Base-by-base conservation (phyloP, 2,888 invertebrate species). In the Caenorhabditis drosophilae region DNA sequence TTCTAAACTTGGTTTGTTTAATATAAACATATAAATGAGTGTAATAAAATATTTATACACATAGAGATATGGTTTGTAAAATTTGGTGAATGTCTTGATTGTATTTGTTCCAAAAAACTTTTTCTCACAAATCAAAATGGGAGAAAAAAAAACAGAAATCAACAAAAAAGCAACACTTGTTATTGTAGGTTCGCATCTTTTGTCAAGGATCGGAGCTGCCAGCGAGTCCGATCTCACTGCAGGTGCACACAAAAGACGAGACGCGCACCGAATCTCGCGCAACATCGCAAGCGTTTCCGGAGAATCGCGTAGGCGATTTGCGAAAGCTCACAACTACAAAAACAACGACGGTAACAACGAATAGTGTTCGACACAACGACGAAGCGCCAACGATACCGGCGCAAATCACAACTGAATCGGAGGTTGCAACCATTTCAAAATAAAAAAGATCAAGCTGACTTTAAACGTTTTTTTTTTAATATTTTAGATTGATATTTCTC, bases 131-230 rank as follows among this genome's bases (percentile, higher is more conserved):
- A n/a, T n/a, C n/a, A n/a, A n/a, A n/a, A n/a, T n/a, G n/a, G n/a
- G n/a, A n/a, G n/a, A n/a, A n/a, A n/a, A n/a, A n/a, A n/a, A n/a
- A n/a, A n/a, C n/a, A n/a, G n/a, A n/a, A n/a, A n/a, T n/a, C n/a
- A n/a, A n/a, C n/a, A n/a, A n/a, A n/a, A n/a, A n/a, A n/a, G n/a
- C n/a, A n/a, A n/a, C n/a, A n/a, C n/a, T n/a, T n/a, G n/a, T n/a
- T 46, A 36, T 71, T 80, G 12, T 68, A 81, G 81, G 77, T 81
- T 31, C 81, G 78, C 35, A 80, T 81, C 49, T 73, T 73, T 61
- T 81, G 81, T 55, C 74, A 75, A 63, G 78, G 76, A 40, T 55
- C 66, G 18, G 80, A 81, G 42, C 64, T 82, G 18, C 74, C 75
- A 47, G 75, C 78, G 41, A 77, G 77, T 54, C 81, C 81, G 23